These are phyloP conservation scores for Danionella cerebrum DNA, from an alignment of 2,113 vertebrate species.

Conservation along the genomic window DNA sequence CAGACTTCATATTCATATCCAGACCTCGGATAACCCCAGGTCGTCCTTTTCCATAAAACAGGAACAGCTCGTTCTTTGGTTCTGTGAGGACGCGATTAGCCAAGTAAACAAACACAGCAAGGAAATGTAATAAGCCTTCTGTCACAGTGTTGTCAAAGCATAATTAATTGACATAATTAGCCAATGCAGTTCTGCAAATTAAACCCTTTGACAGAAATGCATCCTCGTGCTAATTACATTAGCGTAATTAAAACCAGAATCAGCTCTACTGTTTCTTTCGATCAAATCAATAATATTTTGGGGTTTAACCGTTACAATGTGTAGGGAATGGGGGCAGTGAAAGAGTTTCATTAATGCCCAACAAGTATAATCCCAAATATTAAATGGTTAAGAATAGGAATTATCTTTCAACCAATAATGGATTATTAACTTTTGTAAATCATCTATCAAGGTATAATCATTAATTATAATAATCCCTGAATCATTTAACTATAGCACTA, in stretches of 20 bases:
- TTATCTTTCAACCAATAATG: too few relatives aligned
- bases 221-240: conserved; percentile 57
- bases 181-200: conserved; percentile 54
- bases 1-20: conserved; percentile 74
- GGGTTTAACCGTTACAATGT: conserved; percentile 36
- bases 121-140: conserved; percentile 53
- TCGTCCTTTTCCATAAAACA: conserved; percentile 83
- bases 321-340: conserved; percentile 11
- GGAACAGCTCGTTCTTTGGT: conserved; percentile 80
- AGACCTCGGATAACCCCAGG: conserved; percentile 80
- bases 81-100: conserved; percentile 69
- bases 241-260: conserved; percentile 69
- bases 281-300: conserved; percentile 58
- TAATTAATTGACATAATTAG: conserved; percentile 69
- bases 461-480: too few relatives aligned
- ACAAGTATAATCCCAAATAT: too few relatives aligned
- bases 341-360: too few relatives aligned
- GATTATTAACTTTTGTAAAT: too few relatives aligned
- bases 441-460: too few relatives aligned
- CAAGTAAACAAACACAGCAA: conserved; percentile 49
- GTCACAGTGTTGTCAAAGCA: conserved; percentile 44
- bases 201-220: conserved; percentile 55
- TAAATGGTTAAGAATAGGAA: too few relatives aligned
- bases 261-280: conserved; percentile 50
- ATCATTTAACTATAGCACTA: too few relatives aligned